Evolutionary conservation across 2,113 vertebrate species (phyloP), one percentile per base, ranked within the genome.

Genomic region (Orthonyx spaldingii): DNA sequence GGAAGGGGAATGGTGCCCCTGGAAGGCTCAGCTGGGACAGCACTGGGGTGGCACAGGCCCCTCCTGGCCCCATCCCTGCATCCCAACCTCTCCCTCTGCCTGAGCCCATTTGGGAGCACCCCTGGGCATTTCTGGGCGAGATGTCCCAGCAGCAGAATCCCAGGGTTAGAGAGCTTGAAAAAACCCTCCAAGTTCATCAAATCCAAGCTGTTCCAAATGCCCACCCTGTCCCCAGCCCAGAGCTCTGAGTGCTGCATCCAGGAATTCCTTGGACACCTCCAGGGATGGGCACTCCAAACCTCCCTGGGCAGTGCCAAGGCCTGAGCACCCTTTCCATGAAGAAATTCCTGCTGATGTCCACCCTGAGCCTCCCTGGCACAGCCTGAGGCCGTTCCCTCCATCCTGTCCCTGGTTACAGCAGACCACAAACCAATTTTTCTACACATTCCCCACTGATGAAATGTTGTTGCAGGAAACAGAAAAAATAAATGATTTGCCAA

Each of bases 201-300:
- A 26, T 7, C 28, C 56, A 1, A 1, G 3, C 39, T 41, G 24
- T 70, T 1, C 8, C 39, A 3, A 0, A 11, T 24, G 0, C n/a
- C 49, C 57, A 32, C 41, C 56, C 0, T 63, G 56, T 47, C 39
- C 39, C 57, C 30, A 52, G 32, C 53, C 19, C 74, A 41, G 47
- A 55, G 41, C 65, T 0, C 56, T 3, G 6, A 52, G 68, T 59
- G 59, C 16, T 52, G 50, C 26, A 5, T 6, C 72, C 63, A 69
- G 72, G 9, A 22, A 18, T 61, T 52, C 27, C 72, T 16, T 6
- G 28, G 28, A 1, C 64, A 47, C 57, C 71, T 42, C 24, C 85
- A 88, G 57, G 85, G 59, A 41, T 65, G 86, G 66, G 50, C 2
- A 33, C 41, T 23, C 4, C 76, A 57, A 57, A 2, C 32, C 59